phyloP scores from a whole-genome alignment of 2,797 vertebrate genomes.

The Gadopsis marmoratus region DNA sequence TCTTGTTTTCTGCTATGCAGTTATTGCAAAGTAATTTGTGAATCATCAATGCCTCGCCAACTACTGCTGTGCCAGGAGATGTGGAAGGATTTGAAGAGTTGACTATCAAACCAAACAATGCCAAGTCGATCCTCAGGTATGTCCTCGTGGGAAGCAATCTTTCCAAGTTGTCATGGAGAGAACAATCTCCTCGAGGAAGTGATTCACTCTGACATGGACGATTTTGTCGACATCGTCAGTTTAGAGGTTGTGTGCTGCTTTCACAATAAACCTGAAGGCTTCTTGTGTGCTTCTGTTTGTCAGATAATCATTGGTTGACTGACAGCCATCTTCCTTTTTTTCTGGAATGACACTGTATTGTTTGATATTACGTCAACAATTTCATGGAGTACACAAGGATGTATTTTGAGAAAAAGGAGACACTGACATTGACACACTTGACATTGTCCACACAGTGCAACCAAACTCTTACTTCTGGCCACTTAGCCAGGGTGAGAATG shows the following conservation, averaged over 20 bases:
- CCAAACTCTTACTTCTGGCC: not conserved
- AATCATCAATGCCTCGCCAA: constrained; percentile 52
- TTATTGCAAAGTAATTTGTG: constrained; percentile 65
- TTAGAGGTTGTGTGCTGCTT: not conserved
- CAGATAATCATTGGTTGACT: not conserved
- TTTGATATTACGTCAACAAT: not conserved
- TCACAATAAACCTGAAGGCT: not conserved
- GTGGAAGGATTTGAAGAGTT: constrained; percentile 54
- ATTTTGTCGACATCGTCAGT: not conserved
- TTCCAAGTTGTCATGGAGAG: constrained; percentile 18
- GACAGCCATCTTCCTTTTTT: not conserved
- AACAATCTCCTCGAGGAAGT: constrained; percentile 6
- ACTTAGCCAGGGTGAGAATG: not conserved
- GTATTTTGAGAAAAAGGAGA: not conserved
- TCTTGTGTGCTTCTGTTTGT: not conserved
- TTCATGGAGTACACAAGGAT: not conserved
- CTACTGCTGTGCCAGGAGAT: constrained; percentile 45
- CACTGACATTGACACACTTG: too few species aligned
- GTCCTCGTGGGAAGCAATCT: constrained; percentile 44
- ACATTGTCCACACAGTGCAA: not conserved
- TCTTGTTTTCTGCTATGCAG: constrained; percentile 53
- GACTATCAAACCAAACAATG: constrained; percentile 31
- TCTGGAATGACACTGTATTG: not conserved
- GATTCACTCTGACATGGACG: not conserved
- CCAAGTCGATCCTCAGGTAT: constrained; percentile 13